phyloP scores from a whole-genome alignment of 2,113 vertebrate species.

The Mastomys coucha region DNA sequence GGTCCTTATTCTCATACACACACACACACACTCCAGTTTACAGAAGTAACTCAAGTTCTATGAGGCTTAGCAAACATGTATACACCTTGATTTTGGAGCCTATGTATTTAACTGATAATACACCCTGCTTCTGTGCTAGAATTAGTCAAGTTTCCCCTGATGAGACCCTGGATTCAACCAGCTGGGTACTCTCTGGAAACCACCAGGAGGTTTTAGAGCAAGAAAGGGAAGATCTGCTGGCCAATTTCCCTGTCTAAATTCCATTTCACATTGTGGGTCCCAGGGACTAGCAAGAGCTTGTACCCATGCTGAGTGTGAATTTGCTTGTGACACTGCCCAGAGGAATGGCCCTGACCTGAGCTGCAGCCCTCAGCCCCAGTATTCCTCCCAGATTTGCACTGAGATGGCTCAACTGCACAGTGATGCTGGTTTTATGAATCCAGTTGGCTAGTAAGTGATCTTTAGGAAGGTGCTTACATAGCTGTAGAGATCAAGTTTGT shows the following conservation, averaged over 20 bases:
- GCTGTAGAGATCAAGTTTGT: background rate
- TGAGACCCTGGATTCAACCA: background rate
- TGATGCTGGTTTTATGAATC: background rate
- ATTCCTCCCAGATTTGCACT: background rate
- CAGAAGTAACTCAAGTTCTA: background rate
- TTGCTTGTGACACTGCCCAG: background rate
- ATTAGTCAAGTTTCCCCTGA: background rate
- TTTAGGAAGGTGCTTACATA: conserved; percentile 6
- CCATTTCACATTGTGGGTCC: background rate
- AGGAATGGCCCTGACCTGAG: background rate
- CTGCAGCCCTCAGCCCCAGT: background rate
- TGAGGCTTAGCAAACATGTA: background rate
- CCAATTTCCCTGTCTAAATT: background rate
- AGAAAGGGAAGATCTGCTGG: background rate
- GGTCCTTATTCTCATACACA: background rate
- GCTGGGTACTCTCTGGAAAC: background rate
- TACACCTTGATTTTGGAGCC: background rate
- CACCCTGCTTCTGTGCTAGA: background rate
- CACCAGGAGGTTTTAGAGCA: background rate
- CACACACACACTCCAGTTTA: background rate
- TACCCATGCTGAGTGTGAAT: background rate
- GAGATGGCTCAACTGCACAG: background rate
- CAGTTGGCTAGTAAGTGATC: conserved; percentile 11
- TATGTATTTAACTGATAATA: background rate
- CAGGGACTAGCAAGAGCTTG: background rate